phyloP scores from a whole-genome alignment of 30 jellyfish, hydroid and myxozoan species.

The Hydractinia symbiolongicarpus region DNA sequence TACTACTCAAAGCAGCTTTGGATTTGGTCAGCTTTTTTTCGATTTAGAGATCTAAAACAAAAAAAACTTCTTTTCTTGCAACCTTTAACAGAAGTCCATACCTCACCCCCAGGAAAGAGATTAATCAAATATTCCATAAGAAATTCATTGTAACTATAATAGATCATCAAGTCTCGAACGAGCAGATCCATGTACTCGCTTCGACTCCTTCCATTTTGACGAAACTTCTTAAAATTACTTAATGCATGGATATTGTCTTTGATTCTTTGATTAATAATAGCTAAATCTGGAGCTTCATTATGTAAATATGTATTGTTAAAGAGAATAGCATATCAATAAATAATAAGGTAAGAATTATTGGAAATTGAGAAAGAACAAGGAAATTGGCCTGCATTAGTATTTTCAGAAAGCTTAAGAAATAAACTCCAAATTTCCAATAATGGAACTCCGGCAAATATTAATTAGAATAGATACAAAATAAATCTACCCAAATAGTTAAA shows the following conservation, averaged over 20 bases:
- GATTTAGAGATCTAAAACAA: background rate
- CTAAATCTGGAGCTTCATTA: conserved; percentile 65
- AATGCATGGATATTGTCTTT: conserved; percentile 83
- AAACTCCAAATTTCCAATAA: no score
- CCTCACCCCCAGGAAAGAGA: conserved; percentile 99
- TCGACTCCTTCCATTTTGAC: conserved; percentile 97
- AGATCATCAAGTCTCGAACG: conserved; percentile 66
- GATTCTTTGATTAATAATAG: conserved; percentile 64
- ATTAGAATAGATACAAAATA: no score
- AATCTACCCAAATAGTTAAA: no score
- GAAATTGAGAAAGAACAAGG: no score
- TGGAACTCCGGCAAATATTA: no score
- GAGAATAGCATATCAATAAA: no score
- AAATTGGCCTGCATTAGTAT: no score
- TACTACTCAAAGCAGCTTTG: background rate
- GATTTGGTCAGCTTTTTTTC: background rate
- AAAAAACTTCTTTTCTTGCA: background rate
- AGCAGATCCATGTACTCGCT: conserved; percentile 65
- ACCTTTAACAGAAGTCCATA: background rate
- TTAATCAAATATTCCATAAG: conserved; percentile 77
- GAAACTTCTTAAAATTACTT: conserved; percentile 57
- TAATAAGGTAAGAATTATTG: no score
- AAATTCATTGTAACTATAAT: conserved; percentile 88
- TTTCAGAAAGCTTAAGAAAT: no score
- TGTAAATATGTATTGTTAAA: conserved; percentile 21